phyloP scores from a whole-genome alignment of 2,113 vertebrate species.

The Clarias macrocephalus region DNA sequence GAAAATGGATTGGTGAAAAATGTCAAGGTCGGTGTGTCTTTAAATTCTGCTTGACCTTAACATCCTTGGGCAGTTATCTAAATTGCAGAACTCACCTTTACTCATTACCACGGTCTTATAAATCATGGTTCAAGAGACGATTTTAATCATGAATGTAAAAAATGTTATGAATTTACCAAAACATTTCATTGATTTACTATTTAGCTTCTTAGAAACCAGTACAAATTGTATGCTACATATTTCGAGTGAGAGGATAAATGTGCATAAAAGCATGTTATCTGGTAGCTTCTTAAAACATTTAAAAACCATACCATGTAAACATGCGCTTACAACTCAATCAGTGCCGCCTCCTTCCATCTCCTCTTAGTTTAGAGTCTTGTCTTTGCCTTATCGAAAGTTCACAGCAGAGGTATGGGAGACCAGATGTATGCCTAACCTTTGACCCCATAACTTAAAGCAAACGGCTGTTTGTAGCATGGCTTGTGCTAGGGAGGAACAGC shows the following conservation, averaged over 20 bases:
- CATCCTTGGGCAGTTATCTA: slow-evolving; percentile 35
- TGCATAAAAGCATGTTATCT: background rate
- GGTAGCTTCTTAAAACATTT: slow-evolving; percentile 8
- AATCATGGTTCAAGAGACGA: background rate
- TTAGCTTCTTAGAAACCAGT: background rate
- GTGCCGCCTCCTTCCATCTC: slow-evolving; percentile 26
- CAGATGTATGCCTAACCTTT: slow-evolving; percentile 59
- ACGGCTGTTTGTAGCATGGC: slow-evolving; percentile 48
- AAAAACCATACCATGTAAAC: slow-evolving; percentile 15
- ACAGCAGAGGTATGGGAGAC: slow-evolving; percentile 51
- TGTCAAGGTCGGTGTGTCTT: slow-evolving; percentile 37
- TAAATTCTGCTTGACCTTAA: slow-evolving; percentile 46
- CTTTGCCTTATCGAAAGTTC: slow-evolving; percentile 49
- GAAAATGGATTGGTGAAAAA: slow-evolving; percentile 32
- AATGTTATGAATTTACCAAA: background rate
- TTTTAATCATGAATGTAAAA: too few relatives aligned
- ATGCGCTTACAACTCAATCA: background rate
- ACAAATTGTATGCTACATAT: background rate
- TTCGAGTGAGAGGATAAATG: background rate
- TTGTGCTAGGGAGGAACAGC: slow-evolving; percentile 40
- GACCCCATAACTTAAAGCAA: slow-evolving; percentile 57
- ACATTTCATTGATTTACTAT: background rate
- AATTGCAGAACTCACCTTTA: slow-evolving; percentile 29
- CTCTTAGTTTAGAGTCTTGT: slow-evolving; percentile 38
- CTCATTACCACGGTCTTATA: background rate